phyloP scores from a whole-genome alignment of 30 jellyfish, hydroid and myxozoan genomes.

The Pseudorhiza aurosa region DNA sequence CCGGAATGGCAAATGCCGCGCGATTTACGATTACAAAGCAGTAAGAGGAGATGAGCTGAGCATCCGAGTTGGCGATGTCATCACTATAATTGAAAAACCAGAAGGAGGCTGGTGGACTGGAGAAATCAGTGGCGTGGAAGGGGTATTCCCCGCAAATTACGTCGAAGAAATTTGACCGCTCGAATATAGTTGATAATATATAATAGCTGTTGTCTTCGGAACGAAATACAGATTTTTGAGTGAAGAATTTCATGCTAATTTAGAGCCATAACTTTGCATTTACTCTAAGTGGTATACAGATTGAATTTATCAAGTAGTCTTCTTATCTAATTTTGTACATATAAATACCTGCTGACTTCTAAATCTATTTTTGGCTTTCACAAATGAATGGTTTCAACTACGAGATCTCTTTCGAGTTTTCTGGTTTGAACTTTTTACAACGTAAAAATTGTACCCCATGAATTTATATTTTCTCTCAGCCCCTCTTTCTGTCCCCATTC shows the following conservation, averaged over 20 bases:
- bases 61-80: constrained; percentile 79
- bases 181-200: background rate
- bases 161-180: constrained; percentile 73
- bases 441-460: no score
- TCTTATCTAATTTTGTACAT: background rate
- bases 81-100: constrained; percentile 54
- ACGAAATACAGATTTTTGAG: no score
- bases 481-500: no score
- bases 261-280: no score
- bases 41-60: constrained; percentile 86
- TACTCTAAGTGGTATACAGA: no score
- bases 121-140: constrained; percentile 69
- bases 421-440: no score
- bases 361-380: no score
- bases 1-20: constrained; percentile 64
- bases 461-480: no score
- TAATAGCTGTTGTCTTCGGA: no score
- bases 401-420: no score
- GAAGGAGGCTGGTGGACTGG: constrained; percentile 99
- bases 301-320: background rate
- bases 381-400: no score
- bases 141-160: constrained; percentile 94
- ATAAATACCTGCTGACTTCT: background rate
- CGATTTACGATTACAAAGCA: constrained; percentile 86
- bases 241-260: no score